Conservation (phyloP, 2,113 vertebrate species). For the Tretioscincus oriximinensis region DNA sequence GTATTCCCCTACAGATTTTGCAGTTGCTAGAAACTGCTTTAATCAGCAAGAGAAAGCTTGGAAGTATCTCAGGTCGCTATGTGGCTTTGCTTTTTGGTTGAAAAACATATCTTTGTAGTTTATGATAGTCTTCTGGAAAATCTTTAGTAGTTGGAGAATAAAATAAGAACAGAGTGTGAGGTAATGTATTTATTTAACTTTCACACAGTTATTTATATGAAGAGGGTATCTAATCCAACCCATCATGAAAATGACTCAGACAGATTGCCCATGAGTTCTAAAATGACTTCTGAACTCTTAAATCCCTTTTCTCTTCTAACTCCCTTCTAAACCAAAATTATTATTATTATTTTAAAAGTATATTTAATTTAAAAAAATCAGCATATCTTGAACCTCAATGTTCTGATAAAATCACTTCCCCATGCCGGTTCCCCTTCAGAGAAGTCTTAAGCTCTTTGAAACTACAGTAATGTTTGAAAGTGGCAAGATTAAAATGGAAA, state of each 20-base stretch:
- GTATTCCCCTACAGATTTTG: slow-evolving; percentile 14
- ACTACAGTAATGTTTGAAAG: no score
- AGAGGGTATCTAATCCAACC: not conserved
- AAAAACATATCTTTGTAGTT: slow-evolving; percentile 2
- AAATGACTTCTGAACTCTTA: no score
- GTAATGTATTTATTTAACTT: slow-evolving; percentile 39
- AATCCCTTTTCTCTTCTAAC: no score
- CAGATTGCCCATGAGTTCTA: not conserved
- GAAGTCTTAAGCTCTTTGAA: no score
- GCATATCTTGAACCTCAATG: no score
- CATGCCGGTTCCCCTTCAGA: no score
- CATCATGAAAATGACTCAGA: not conserved
- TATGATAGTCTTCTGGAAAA: slow-evolving; percentile 4
- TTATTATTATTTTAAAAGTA: no score
- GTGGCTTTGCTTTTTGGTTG: slow-evolving; percentile 28
- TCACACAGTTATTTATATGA: not conserved
- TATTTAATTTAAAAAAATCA: no score
- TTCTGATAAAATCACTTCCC: no score
- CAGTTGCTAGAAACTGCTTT: slow-evolving; percentile 13
- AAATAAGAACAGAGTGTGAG: slow-evolving; percentile 35
- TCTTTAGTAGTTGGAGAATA: slow-evolving; percentile 24
- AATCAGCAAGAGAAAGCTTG: slow-evolving; percentile 10
- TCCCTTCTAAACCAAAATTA: no score
- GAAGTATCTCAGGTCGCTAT: slow-evolving; percentile 26
- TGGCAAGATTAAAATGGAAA: no score